phyloP scores from a whole-genome alignment of 2,113 vertebrate genomes.

The Carettochelys insculpta region DNA sequence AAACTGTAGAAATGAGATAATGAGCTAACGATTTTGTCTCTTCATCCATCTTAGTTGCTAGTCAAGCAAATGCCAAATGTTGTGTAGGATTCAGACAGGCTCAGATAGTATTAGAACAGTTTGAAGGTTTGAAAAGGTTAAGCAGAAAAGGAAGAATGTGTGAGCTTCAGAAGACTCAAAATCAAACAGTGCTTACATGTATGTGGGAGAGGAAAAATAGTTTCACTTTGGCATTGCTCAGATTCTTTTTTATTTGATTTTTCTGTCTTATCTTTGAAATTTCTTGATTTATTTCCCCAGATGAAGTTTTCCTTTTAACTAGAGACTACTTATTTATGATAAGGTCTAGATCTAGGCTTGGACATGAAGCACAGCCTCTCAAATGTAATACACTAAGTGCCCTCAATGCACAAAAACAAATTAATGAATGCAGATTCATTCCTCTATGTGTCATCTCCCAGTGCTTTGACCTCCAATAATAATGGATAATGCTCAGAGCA shows the following conservation, averaged over 20 bases:
- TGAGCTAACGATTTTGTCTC: neutral
- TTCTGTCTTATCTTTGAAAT: constrained; percentile 42
- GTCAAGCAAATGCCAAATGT: neutral
- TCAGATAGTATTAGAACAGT: constrained; percentile 9
- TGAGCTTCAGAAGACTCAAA: constrained; percentile 6
- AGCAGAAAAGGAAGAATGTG: neutral
- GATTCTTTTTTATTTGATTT: neutral
- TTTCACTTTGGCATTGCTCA: neutral
- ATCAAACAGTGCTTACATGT: constrained; percentile 8
- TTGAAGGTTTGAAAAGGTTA: constrained; percentile 10
- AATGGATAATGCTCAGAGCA: neutral
- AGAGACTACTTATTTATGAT: neutral
- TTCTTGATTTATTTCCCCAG: constrained; percentile 33
- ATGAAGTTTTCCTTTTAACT: constrained; percentile 29
- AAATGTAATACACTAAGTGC: neutral
- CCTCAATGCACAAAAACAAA: neutral
- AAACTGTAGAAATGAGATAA: constrained; percentile 16
- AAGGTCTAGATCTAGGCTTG: neutral
- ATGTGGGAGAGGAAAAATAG: neutral
- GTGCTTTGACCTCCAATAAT: neutral
- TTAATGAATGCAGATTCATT: neutral
- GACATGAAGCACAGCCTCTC: neutral
- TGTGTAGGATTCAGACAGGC: constrained; percentile 27
- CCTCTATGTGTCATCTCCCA: neutral
- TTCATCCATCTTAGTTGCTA: neutral